These are phyloP conservation scores for Anniella stebbinsi DNA, from an alignment of 2,797 vertebrate genomes.

Conservation along the genomic window DNA sequence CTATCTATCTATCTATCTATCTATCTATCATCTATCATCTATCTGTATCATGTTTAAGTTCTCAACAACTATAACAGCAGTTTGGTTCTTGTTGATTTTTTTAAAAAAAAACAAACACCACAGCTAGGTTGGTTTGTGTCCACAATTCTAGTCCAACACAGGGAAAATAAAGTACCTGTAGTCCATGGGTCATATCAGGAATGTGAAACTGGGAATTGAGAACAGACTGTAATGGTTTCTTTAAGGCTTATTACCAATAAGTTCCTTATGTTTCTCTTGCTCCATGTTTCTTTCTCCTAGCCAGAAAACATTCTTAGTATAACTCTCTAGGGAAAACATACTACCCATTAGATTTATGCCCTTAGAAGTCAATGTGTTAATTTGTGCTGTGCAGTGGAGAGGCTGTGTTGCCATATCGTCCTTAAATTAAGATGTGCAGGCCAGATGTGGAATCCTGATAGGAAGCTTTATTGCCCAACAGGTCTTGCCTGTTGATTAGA, in stretches of 20 bases:
- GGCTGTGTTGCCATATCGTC: conserved; percentile 64
- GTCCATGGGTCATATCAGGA: conserved; percentile 29
- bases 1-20: neutral
- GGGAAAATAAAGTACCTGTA: conserved; percentile 7
- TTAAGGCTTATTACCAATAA: conserved; percentile 35
- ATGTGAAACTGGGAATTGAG: conserved; percentile 36
- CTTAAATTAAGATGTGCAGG: conserved; percentile 68
- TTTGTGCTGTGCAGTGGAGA: conserved; percentile 63
- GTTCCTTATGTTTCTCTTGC: conserved; percentile 10
- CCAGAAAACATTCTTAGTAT: conserved; percentile 49
- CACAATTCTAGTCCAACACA: neutral
- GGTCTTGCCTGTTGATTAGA: conserved; percentile 14
- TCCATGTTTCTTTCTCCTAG: conserved; percentile 56
- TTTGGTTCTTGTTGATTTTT: neutral
- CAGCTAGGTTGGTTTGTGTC: neutral
- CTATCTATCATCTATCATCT: no score
- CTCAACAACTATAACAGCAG: neutral
- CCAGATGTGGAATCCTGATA: conserved; percentile 71
- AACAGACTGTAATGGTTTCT: conserved; percentile 40
- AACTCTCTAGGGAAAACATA: conserved; percentile 61
- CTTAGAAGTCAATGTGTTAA: conserved; percentile 62
- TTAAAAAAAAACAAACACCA: no score
- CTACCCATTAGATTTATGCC: conserved; percentile 66
- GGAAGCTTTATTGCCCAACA: conserved; percentile 22
- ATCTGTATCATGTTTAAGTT: no score